These are phyloP conservation scores for Syrmaticus mikado DNA, from an alignment of 2,113 vertebrate genomes.

Conservation along the genomic window DNA sequence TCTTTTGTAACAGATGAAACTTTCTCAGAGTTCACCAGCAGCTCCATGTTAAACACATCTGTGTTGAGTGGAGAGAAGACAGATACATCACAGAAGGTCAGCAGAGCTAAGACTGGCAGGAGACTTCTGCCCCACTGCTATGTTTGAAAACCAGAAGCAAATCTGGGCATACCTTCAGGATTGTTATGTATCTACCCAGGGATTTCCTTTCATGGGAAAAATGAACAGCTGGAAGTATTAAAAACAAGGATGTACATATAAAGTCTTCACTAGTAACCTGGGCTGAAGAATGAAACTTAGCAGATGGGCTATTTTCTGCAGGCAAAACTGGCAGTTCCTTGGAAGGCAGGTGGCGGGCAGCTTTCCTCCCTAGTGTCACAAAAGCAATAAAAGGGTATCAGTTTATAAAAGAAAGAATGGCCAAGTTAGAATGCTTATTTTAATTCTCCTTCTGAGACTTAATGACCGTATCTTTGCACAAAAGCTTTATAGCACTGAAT, in stretches of 20 bases:
- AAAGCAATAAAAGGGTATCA: neutral
- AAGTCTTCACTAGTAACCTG: neutral
- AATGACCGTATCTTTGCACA: neutral
- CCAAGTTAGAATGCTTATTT: neutral
- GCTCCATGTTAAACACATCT: neutral
- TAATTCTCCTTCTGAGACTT: neutral
- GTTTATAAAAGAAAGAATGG: neutral
- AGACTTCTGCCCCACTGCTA: neutral
- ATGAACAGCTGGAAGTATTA: neutral
- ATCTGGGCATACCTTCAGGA: neutral
- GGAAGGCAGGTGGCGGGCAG: neutral
- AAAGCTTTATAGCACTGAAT: neutral
- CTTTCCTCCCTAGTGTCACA: neutral
- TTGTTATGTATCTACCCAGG: neutral
- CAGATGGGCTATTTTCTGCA: neutral
- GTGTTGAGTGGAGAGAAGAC: neutral
- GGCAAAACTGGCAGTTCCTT: neutral
- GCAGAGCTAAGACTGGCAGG: neutral
- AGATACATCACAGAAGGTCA: neutral
- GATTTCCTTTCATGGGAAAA: neutral
- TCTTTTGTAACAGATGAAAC: neutral
- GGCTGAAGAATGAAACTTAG: neutral
- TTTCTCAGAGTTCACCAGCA: neutral
- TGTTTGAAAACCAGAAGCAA: neutral
- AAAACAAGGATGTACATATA: neutral